Base-by-base conservation (phyloP, 2,113 vertebrate genomes). In the Melanostigma gelatinosum region DNA sequence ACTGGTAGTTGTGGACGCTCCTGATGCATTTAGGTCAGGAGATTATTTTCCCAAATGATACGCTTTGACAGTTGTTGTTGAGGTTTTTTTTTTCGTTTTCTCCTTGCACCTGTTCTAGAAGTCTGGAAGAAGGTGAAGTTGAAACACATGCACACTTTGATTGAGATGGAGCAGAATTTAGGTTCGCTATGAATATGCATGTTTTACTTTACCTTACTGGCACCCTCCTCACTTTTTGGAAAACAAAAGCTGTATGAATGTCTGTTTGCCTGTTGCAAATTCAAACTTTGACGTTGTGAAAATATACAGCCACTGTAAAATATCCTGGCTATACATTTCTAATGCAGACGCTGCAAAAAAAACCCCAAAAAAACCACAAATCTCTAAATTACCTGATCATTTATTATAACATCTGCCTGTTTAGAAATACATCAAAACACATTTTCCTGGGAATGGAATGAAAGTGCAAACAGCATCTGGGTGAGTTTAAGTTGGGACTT, bases 21-120 rank as follows among this genome's bases (percentile, higher is more conserved):
- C 11, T 15, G 13, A 63, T 76, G 46, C 54, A 80, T 78, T 75
- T 73, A 72, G 50, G 68, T 80, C 46, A 81, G 38, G 3, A 58
- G 68, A 62, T 60, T 13, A 24, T 22, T 11, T 48, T 66, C 44
- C 18, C 40, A 44, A 63, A 75, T 48, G 34, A 72, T 46, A 36
- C 42, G 18, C 68, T 80, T 60, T 10, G n/a, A 60, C 36, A 9
- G n/a, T 29, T 29, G 10, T 18, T 20, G 24, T 18, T 16, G n/a
- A n/a, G n/a, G n/a, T n/a, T n/a, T n/a, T n/a, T n/a, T n/a, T n/a
- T n/a, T n/a, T n/a, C n/a, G n/a, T 60, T 57, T n/a, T 57, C 50
- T 13, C 5, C 55, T 36, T 36, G 10, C 9, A 20, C 6, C 12
- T 12, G 55, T 2, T 24, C 34, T 24, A 24, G 36, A 36, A 20